Evolutionary conservation across 92 coral and sea anemone genomes (phyloP), one percentile per base, ranked within the genome.

Genomic region (Porites evermanni): DNA sequence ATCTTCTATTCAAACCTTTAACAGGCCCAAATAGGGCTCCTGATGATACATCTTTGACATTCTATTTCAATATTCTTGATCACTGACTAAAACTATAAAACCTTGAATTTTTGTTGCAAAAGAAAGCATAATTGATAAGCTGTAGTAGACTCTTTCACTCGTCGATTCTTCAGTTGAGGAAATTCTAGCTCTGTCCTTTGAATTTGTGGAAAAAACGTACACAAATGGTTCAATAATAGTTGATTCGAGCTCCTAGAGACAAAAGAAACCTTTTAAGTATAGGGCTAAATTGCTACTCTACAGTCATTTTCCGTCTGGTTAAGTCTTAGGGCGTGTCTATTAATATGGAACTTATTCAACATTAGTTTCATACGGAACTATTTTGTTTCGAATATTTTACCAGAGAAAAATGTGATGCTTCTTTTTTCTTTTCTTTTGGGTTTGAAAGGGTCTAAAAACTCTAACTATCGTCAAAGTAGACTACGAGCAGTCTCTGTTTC

Each of bases 381-480:
- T 56, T 29, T 2, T 56, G 12, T 56, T 54, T 56, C 16, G 17
- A 56, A 14, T 56, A 56, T 56, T 8, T 56, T 56, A 56, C 61
- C 7, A 56, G 12, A 10, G 60, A 11, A 14, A 56, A 2, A 56
- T 56, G 12, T 56, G 12, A 11, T 56, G 16, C 16, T 12, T 56
- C 16, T 56, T 9, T 56, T 12, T 56, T 56, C 13, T 11, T 11
- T 56, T 11, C 14, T 56, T 3, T 10, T 10, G 61, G 61, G 61
- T 11, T 11, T 56, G 61, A 56, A 56, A 56, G 61, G 61, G 61
- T 77, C 71, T 83, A 2, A 76, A 84, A 50, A 88, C 80, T 77
- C 75, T 82, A 60, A 82, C 88, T 88, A 82, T 84, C 67, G 75
- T 79, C 47, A 38, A 38, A 38, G 47, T 38, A 38, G 47, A 38